Conservation (phyloP, 2,113 vertebrate species). For the Furnarius figulus region DNA sequence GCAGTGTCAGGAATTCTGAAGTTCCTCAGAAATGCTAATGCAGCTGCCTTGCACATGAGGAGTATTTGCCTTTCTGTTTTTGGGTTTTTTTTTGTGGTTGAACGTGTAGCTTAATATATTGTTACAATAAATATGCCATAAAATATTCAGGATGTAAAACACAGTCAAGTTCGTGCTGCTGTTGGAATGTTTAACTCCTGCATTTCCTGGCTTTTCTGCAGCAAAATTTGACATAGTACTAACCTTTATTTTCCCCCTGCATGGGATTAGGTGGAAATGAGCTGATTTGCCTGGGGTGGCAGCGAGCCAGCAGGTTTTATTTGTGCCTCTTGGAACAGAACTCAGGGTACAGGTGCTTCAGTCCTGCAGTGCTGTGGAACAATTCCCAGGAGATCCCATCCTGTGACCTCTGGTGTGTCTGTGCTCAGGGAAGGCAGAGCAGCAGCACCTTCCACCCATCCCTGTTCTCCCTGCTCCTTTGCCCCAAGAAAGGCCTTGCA, state of each 20-base stretch:
- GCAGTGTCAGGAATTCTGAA: background rate
- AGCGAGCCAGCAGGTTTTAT: background rate
- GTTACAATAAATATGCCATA: slow-evolving; percentile 59
- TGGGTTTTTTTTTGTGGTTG: slow-evolving; percentile 53
- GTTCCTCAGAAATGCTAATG: slow-evolving; percentile 20
- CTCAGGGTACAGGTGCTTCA: background rate
- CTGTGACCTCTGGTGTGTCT: background rate
- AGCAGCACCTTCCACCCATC: background rate
- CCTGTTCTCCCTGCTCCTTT: background rate
- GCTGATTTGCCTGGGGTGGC: background rate
- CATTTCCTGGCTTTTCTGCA: slow-evolving; percentile 11
- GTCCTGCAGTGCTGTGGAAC: background rate
- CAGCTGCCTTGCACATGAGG: slow-evolving; percentile 44
- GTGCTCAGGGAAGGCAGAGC: background rate
- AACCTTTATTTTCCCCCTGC: background rate
- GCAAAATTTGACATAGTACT: background rate
- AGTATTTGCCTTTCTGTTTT: slow-evolving; percentile 43
- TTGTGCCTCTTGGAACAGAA: background rate
- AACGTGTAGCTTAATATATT: slow-evolving; percentile 53
- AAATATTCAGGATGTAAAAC: slow-evolving; percentile 63
- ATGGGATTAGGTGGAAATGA: background rate
- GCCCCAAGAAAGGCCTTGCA: background rate
- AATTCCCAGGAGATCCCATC: background rate
- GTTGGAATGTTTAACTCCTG: slow-evolving; percentile 33
- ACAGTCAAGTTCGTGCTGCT: slow-evolving; percentile 8